Evolutionary conservation across 2,888 invertebrate genomes (phyloP).

Genomic region (Coleophora flavipennella): DNA sequence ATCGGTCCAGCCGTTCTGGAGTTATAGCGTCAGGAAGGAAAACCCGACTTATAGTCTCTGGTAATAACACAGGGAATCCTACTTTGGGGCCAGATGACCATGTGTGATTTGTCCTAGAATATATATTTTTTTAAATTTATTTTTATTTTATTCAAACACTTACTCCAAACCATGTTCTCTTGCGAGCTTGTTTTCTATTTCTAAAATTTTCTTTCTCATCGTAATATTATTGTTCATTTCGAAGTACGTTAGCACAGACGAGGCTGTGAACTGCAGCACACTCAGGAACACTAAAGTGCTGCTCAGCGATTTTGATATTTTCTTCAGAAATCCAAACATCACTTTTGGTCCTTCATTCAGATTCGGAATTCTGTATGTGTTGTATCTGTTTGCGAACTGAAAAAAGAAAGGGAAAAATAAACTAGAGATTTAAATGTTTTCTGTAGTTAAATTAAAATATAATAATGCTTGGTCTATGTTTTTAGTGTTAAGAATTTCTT

Average conservation of each 20-base stretch:
- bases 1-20: too few relatives aligned
- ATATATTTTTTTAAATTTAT: too few relatives aligned
- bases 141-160: too few relatives aligned
- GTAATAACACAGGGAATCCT: too few relatives aligned
- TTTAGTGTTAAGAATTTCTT: too few relatives aligned
- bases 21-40: too few relatives aligned
- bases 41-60: too few relatives aligned
- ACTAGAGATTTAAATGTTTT: too few relatives aligned
- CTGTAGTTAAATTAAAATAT: too few relatives aligned
- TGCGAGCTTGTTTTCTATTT: slow-evolving; percentile 39
- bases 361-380: slow-evolving; percentile 76
- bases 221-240: slow-evolving; percentile 67
- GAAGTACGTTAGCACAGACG: slow-evolving; percentile 73
- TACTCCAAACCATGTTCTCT: slow-evolving; percentile 16
- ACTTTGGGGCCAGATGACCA: too few relatives aligned
- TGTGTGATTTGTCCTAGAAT: too few relatives aligned
- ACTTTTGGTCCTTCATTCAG: slow-evolving; percentile 69
- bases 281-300: slow-evolving; percentile 60
- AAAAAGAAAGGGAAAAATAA: slow-evolving; percentile 27
- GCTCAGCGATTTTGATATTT: slow-evolving; percentile 67
- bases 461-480: too few relatives aligned
- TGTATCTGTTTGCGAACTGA: slow-evolving; percentile 75
- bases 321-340: slow-evolving; percentile 63
- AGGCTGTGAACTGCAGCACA: slow-evolving; percentile 64
- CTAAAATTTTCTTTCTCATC: slow-evolving; percentile 46